Base-by-base conservation (phyloP, 37 sponge, comb jelly and placozoan genomes). In the Spongilla lacustris region DNA sequence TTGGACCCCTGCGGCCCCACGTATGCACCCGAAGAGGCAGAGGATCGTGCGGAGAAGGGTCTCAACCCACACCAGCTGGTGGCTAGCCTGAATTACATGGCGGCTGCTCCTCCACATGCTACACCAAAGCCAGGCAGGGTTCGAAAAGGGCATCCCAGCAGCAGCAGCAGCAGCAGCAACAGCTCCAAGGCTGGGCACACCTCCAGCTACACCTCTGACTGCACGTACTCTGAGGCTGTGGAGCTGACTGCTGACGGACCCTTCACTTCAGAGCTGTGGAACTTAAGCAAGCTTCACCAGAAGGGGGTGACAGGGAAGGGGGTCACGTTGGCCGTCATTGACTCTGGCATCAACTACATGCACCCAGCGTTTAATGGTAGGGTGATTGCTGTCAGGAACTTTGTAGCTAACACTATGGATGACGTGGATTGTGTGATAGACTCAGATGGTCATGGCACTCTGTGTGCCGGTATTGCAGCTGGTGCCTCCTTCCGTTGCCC, bases 391-490 rank as follows among this genome's bases (percentile, higher is more conserved):
- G 28, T 83, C 71, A 72, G 67, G 28, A 75, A 80, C 67, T 90
- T 90, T 75, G 86, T 81, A 9, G 28, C 22, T 14, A 69, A 80
- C 3, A 25, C 35, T 4, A 74, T 84, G 19, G 84, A 89, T 25
- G 37, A 68, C 48, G 27, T 89, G 29, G 88, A 88, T 71, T 88
- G 88, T 41, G 83, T 70, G 26, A 83, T 83, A 9, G 90, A 90
- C 67, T 79, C 80, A 0, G 74, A 74, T 6, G 90, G 86, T 19
- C 90, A 90, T 74, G 90, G 90, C 1, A 79, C 90, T 0, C 81
- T 77, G 30, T 90, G 90, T 75, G 90, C 90, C 67, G 86, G 81
- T 6, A 80, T 90, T 25, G 75, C 77, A 14, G 78, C 75, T 46
- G 81, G 90, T 4, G 66, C 19, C 32, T 33, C 46, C 21, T 74